Evolutionary conservation across 2,113 vertebrate species (phyloP).

Genomic region (Plecturocebus donacophilus): DNA sequence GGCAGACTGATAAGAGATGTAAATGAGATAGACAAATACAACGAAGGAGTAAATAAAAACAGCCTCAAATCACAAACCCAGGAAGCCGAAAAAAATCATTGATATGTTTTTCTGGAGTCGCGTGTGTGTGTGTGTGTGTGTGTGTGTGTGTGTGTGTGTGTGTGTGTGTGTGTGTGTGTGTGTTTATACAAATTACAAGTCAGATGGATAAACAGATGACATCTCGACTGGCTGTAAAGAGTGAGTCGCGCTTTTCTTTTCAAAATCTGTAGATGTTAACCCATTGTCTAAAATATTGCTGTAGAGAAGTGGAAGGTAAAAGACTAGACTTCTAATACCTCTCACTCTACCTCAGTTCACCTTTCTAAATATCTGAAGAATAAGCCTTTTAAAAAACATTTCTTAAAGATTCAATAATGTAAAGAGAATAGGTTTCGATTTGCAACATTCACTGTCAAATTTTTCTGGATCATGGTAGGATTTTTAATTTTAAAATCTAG

Average conservation of each 20-base stretch:
- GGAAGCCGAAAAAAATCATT: not conserved
- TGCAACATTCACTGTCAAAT: not conserved
- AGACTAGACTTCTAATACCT: not conserved
- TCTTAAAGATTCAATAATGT: not conserved
- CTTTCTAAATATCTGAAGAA: not conserved
- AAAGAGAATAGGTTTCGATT: not conserved
- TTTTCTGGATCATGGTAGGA: not conserved
- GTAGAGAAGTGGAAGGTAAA: not conserved
- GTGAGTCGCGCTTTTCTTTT: not conserved
- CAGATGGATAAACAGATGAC: not conserved
- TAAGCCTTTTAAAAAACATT: not conserved
- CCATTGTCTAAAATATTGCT: not conserved
- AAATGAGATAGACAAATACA: not conserved
- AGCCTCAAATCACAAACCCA: not conserved
- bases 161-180: not conserved
- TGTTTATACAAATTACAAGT: not conserved
- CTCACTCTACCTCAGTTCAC: fast-evolving
- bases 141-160: not conserved
- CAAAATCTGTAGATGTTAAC: not conserved
- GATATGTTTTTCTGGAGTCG: not conserved
- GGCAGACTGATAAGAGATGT: not conserved
- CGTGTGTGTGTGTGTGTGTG: not conserved
- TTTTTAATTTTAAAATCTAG: slow-evolving; percentile 9
- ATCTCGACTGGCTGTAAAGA: not conserved
- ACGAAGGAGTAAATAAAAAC: not conserved